A percentile compares a stretch with the other conserved stretches of the same genome.
Evolutionary conservation across 2,888 invertebrate species (phyloP).

Genomic region (Oegoconia quadripuncta): DNA sequence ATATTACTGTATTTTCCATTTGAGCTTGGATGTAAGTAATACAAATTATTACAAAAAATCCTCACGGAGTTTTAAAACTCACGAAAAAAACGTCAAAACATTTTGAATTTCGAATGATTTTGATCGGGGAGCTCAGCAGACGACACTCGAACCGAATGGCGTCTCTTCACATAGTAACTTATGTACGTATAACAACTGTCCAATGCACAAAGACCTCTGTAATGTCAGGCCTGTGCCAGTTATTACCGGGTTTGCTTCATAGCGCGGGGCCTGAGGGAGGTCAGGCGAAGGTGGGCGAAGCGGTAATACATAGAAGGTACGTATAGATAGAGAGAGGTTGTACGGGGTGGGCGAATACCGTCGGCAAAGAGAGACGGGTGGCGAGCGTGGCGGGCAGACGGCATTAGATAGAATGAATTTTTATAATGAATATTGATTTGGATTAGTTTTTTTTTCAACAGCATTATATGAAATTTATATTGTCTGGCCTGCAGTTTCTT

Average conservation of each 20-base stretch:
- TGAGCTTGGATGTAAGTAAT: too few species aligned
- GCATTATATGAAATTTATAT: too few species aligned
- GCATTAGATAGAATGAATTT: slow-evolving; percentile 10
- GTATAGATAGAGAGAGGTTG: slow-evolving; percentile 56
- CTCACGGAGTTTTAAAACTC: too few species aligned
- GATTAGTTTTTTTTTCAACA: too few species aligned
- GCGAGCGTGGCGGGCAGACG: too few species aligned
- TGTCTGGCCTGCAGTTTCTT: too few species aligned
- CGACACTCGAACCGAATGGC: slow-evolving; percentile 70
- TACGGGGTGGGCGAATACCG: slow-evolving; percentile 66
- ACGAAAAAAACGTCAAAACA: slow-evolving; percentile 48
- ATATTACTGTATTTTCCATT: too few species aligned
- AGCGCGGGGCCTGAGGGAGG: slow-evolving; percentile 47
- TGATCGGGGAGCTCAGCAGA: slow-evolving; percentile 72
- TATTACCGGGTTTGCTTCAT: slow-evolving; percentile 35
- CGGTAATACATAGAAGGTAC: slow-evolving; percentile 72
- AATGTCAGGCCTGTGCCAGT: slow-evolving; percentile 47
- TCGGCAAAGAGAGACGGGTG: slow-evolving; percentile 29
- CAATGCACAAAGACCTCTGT: slow-evolving; percentile 40
- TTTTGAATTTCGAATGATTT: slow-evolving; percentile 66
- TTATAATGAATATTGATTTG: not conserved
- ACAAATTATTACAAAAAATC: not conserved
- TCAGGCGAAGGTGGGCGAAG: slow-evolving; percentile 57
- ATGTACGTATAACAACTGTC: slow-evolving; percentile 55
- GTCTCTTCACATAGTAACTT: slow-evolving; percentile 63